Evolutionary conservation across 1,140 invertebrate species (phyloP).

Genomic region (Drosophila sechellia): DNA sequence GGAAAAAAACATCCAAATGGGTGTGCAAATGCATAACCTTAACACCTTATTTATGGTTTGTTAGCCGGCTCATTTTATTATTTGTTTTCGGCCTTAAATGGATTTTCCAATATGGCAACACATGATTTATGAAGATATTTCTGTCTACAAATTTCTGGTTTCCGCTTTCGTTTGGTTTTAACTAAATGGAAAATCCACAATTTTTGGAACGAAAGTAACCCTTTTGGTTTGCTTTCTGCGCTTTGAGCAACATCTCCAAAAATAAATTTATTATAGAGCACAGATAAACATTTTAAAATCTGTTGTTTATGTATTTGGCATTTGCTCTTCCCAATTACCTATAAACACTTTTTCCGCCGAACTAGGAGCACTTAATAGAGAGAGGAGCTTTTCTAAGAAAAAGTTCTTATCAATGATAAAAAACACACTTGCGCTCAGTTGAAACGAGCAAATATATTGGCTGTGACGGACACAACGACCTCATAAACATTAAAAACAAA

Average conservation of each 20-base stretch:
- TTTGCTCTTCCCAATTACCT: neutral
- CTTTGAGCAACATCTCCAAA: neutral
- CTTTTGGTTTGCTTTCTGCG: too few species aligned
- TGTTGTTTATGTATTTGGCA: neutral
- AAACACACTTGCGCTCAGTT: neutral
- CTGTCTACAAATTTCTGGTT: neutral
- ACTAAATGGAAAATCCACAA: neutral
- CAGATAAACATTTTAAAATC: neutral
- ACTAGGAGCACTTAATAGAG: neutral
- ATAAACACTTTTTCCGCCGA: neutral
- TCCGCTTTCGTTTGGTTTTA: neutral
- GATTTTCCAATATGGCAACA: constrained; percentile 9
- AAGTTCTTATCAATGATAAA: constrained; percentile 27
- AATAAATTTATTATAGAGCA: constrained; percentile 5
- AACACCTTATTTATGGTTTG: constrained; percentile 36
- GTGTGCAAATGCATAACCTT: constrained; percentile 21
- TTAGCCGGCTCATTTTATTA: constrained; percentile 16
- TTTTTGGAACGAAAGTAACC: too few species aligned
- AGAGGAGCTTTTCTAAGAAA: constrained; percentile 14
- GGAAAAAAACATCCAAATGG: constrained; percentile 17
- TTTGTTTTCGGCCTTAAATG: constrained; percentile 20
- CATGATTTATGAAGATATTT: constrained; percentile 6
- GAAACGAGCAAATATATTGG: neutral
- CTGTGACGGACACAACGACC: constrained; percentile 15
- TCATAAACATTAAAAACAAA: constrained; percentile 25